phyloP scores from a whole-genome alignment of 2,888 invertebrate species.

The Pseudolycoriella hygida region DNA sequence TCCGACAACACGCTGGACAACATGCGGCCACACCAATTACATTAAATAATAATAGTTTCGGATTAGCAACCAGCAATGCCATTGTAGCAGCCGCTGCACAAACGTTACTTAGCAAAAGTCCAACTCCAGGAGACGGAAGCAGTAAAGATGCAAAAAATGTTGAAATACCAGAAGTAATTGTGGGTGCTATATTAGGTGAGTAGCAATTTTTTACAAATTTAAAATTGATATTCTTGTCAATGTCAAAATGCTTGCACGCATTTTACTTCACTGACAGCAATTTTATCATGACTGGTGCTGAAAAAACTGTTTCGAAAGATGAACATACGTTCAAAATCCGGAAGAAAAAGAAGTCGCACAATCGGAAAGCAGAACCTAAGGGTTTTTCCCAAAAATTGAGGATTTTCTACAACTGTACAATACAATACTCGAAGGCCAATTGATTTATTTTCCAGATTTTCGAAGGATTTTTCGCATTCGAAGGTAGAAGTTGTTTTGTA shows the following conservation, averaged over 20 bases:
- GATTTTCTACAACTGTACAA: too few relatives aligned
- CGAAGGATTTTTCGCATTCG: too few relatives aligned
- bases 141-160: constrained; percentile 77
- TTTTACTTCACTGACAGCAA: too few relatives aligned
- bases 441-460: too few relatives aligned
- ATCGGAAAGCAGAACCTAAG: too few relatives aligned
- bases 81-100: constrained; percentile 30
- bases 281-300: background rate
- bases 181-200: constrained; percentile 88
- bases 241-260: background rate
- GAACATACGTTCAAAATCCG: too few relatives aligned
- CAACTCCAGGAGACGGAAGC: constrained; percentile 58
- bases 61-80: constrained; percentile 42
- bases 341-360: too few relatives aligned
- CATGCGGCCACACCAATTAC: constrained; percentile 55
- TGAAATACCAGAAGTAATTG: constrained; percentile 90
- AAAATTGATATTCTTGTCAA: background rate
- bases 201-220: background rate
- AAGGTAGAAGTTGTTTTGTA: too few relatives aligned
- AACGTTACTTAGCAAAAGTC: constrained; percentile 63
- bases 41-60: constrained; percentile 76
- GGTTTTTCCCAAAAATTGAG: too few relatives aligned
- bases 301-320: too few relatives aligned
- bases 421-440: too few relatives aligned
- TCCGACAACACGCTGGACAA: constrained; percentile 61